phyloP scores from a whole-genome alignment of 2,888 invertebrate genomes.

The Lochmaea crataegi region DNA sequence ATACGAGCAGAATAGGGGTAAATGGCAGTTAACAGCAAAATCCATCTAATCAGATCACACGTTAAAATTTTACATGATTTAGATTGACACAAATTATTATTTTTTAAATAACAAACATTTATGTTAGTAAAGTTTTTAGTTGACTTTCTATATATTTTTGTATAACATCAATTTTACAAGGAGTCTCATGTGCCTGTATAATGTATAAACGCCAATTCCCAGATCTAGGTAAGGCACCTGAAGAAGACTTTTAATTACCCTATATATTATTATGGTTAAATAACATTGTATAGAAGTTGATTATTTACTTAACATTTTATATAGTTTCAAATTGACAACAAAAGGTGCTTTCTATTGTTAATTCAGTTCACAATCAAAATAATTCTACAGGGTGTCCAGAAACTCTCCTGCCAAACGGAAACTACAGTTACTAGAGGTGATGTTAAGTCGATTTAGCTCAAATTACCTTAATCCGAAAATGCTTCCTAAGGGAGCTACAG shows the following conservation, averaged over 20 bases:
- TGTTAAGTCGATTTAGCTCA: too few species aligned
- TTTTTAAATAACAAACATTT: not conserved
- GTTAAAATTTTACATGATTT: not conserved
- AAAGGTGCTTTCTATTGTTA: not conserved
- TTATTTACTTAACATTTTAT: too few species aligned
- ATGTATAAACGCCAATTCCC: not conserved
- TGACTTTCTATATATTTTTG: not conserved
- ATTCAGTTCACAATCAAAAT: too few species aligned
- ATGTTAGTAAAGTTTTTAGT: not conserved
- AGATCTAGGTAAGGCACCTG: not conserved
- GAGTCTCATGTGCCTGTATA: not conserved
- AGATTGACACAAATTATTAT: too few species aligned
- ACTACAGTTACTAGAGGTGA: too few species aligned
- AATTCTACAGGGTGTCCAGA: too few species aligned
- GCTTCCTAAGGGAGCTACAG: too few species aligned
- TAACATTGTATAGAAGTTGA: not conserved
- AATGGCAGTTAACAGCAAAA: not conserved
- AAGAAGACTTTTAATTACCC: not conserved
- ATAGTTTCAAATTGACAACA: not conserved
- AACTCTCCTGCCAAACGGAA: too few species aligned
- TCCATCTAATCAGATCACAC: not conserved
- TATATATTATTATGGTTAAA: not conserved
- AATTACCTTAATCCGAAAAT: too few species aligned
- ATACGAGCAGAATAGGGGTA: conserved; percentile 21
- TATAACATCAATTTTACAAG: not conserved